Evolutionary conservation across 2,113 vertebrate species (phyloP).

Genomic region (Carettochelys insculpta): DNA sequence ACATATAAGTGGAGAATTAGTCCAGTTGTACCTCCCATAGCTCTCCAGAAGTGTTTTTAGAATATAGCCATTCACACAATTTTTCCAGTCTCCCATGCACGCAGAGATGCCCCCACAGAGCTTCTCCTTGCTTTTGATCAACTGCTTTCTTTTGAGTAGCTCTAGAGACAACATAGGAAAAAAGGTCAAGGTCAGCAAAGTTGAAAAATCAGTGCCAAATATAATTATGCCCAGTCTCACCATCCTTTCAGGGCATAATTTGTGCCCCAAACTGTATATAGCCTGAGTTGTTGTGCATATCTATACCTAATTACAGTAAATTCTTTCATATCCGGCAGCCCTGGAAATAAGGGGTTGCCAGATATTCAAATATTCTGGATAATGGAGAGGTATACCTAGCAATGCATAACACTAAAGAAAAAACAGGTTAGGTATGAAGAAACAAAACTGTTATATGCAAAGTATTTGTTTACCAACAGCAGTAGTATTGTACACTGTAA

Average conservation of each 20-base stretch:
- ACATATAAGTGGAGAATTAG: background rate
- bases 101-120: background rate
- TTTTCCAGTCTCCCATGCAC: background rate
- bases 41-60: background rate
- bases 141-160: background rate
- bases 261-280: background rate
- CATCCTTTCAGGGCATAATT: background rate
- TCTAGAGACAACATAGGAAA: background rate
- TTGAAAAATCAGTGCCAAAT: background rate
- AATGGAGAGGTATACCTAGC: too few relatives aligned
- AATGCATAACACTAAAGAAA: too few relatives aligned
- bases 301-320: background rate
- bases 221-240: background rate
- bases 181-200: background rate
- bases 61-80: background rate
- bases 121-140: background rate
- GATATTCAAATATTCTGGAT: too few relatives aligned
- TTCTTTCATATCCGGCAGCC: too few relatives aligned
- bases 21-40: background rate
- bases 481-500: too few relatives aligned
- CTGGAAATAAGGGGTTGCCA: too few relatives aligned
- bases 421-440: too few relatives aligned
- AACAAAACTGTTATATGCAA: too few relatives aligned
- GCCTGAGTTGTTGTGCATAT: background rate
- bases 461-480: too few relatives aligned